Base-by-base conservation (phyloP, 2,113 vertebrate genomes). In the Embiotoca jacksoni region DNA sequence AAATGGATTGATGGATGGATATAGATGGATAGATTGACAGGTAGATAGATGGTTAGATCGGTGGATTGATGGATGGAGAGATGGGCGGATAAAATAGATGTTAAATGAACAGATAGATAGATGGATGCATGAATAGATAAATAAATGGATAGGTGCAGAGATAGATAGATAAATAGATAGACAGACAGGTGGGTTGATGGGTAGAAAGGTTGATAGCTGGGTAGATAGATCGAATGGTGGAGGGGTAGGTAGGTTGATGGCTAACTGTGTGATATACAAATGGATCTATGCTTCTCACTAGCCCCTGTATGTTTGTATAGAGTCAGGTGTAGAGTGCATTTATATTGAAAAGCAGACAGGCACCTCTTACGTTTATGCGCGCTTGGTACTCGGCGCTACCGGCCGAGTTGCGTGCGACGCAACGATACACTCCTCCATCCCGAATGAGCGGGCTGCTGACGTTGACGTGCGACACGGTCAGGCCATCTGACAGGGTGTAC, bases 301-400 rank as follows among this genome's bases (percentile, higher is more conserved):
- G 35, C 11, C 57, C 76, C 70, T 79, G 66, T 74, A 66, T 89
- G 68, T 89, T 76, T 89, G 80, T 82, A 69, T 87, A 30, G 64
- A 81, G 66, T 90, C 64, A 83, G 86, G 92, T 93, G 92, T 93
- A 87, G 89, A 85, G 92, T 92, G 92, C 91, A 77, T 88, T 92
- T 91, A 93, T 96, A 99, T 98, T 98, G 97, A 99, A 98, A 99
- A 97, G 96, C 98, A 98, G 98, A 99, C 98, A 99, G 98, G 98
- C 98, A 99, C 98, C 98, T 99, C 98, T 99, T 99, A 99, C 98
- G 98, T 99, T 99, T 99, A 99, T 99, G 98, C 98, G 98, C 96
- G 98, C 98, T 97, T 99, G 98, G 95, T 99, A 99, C 96, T 99
- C 98, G 95, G 97, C 98, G 96, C 97, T 97, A 95, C 98, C 98